Evolutionary conservation across 2,797 vertebrate species (phyloP), one percentile per base, ranked within the genome.

Genomic region (Xenops minutus): DNA sequence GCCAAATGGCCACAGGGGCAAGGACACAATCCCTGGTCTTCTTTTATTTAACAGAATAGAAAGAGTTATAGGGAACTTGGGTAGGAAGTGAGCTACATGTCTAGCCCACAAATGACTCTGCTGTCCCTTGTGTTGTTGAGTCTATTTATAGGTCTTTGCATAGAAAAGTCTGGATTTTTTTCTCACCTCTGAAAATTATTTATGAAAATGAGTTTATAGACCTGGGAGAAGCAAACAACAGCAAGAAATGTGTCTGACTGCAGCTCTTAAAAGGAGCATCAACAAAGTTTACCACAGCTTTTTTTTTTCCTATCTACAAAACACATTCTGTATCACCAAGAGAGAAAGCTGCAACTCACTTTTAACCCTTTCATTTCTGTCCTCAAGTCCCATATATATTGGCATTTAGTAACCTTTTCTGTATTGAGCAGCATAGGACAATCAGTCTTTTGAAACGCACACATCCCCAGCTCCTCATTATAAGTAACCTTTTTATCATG

Each of bases 1-100:
- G 64, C 30, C 61, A 86, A 73, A 69, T 19, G 23, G 55, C 84
- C 59, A 73, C 34, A 54, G 51, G 51, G 68, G 19, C 41, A 64
- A 88, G 15, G 41, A 51, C 32, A 76, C 32, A 16, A 14, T 68
- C 49, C 15, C 30, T 59, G 41, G 14, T 49, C 13, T 2, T 82
- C 72, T 82, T 88, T 90, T 73, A 56, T 95, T 88, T 68, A 86
- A 43, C 14, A 66, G 61, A 71, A 54, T 14, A 66, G 32, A 49
- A 79, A 69, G 39, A 55, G 15, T 49, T 89, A 37, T 10, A 58
- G 41, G 52, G 55, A 64, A 61, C 44, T 72, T 59, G 3, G 2
- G 14, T 61, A 61, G 75, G 43, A 72, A 83, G 9, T 24, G 44
- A 73, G 27, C 32, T 86, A 80, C 56, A 14, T 73, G 19, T 11